Evolutionary conservation across 2,113 vertebrate species (phyloP), one percentile per base, ranked within the genome.

Genomic region (Amia ocellicauda): DNA sequence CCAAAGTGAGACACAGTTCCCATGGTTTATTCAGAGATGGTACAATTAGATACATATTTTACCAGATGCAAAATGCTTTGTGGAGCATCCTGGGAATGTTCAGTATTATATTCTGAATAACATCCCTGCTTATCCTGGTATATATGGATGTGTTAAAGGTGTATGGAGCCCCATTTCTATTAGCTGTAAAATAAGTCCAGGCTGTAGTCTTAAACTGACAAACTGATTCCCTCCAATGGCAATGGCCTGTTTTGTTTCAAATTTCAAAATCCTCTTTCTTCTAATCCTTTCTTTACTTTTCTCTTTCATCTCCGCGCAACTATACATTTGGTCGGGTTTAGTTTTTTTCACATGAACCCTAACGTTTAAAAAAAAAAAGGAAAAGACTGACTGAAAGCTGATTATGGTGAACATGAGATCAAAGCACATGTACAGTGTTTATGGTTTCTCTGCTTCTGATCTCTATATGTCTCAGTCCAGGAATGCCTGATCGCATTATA

Each of bases 201-300:
- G 19, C 10, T 22, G 9, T 52, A 22, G n/a, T 22, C 2, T 22
- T 8, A 16, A 29, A 56, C 31, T 36, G 31, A 36, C 11, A 11
- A 2, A 36, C 11, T 36, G 1, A 11, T 36, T 56, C 29, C 8
- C 9, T 17, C 13, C 41, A 43, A 45, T 24, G 20, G 13, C 20
- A 41, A 59, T 22, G 4, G 5, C 13, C 53, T 58, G 55, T 58
- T 31, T 36, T 58, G 27, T 36, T 58, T 58, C 16, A 56, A 56
- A 53, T 29, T 56, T 29, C 27, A 56, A 53, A 53, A 3, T n/a
- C 17, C 17, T 31, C 36, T 19, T 16, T 16, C 5, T 5, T 36
- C 31, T 36, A 36, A 36, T 36, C 31, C 31, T 36, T 36, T 7
- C 31, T 36, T 36, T 36, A 36, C 1, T 36, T 36, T 36, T 36